Evolutionary conservation across 2,888 invertebrate species (phyloP), one percentile per base, ranked within the genome.

Genomic region (Boloria selene): DNA sequence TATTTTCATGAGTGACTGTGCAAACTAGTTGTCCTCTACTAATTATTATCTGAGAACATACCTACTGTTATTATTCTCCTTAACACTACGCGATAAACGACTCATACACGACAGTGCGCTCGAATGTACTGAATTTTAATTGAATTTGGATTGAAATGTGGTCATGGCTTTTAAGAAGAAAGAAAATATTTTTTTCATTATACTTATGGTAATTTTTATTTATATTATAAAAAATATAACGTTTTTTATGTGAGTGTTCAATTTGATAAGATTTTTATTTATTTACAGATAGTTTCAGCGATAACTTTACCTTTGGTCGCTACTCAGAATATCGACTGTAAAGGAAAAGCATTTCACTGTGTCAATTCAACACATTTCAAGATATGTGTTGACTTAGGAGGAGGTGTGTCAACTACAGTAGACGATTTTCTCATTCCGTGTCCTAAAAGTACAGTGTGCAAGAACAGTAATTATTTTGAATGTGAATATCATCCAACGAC

Each of bases 331-430:
- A 79, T 85, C 72, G 84, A 90, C 78, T 93, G 93, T 77, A 73
- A 81, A 72, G 90, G 89, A 68, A 92, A 86, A 79, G 81, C 88
- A 54, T 93, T 93, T 74, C 83, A 87, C 71, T 93, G 93, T 72
- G 75, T 87, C 52, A 88, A 90, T 74, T 79, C 87, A 64, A 89
- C 90, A 60, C 89, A 89, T 77, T 93, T 93, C 72, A 85, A 87
- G 80, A 88, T 92, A 75, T 93, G 93, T 74, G 90, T 92, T 50
- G 90, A 92, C 72, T 77, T 89, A 50, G 92, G 91, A 22, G 81
- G 80, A 45, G 90, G 90, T 51, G 72, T 87, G 13, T 88, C 88
- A 13, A 81, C 78, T 52, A 88, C 92, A 2, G 81, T 91, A 14
- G 91, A 89, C 61, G 82, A 86, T 70, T 84, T 86, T 70, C 65